Evolutionary conservation across 1,140 invertebrate species (phyloP).

Genomic region (Conus betulinus): DNA sequence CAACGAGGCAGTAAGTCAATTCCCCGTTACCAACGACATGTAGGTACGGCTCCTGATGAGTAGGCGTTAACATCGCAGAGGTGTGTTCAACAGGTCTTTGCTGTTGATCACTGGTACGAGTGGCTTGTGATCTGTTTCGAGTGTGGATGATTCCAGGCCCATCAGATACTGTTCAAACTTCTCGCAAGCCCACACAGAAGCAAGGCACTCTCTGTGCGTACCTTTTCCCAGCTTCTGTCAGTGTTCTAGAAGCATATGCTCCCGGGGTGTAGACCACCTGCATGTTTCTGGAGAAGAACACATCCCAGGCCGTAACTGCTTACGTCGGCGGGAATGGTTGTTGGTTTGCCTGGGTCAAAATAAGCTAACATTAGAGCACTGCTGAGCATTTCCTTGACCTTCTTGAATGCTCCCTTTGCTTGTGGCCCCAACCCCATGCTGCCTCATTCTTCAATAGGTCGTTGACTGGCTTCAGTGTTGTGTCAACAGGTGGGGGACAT

Average conservation of each 20-base stretch:
- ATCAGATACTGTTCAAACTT: no score
- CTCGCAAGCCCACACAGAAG: no score
- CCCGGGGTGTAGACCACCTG: conserved; percentile 60
- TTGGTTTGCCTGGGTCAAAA: conserved; percentile 29
- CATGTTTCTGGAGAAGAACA: no score
- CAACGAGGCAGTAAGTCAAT: no score
- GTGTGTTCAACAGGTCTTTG: no score
- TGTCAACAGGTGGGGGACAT: conserved; percentile 30
- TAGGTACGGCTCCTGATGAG: no score
- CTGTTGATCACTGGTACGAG: no score
- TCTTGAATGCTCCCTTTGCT: conserved; percentile 26
- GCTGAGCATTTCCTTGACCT: conserved; percentile 24
- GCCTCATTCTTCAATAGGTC: conserved; percentile 35
- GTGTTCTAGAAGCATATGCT: conserved; percentile 74
- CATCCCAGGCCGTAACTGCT: conserved; percentile 50
- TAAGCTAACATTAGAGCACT: conserved; percentile 30
- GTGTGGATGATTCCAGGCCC: no score
- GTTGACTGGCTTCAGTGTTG: conserved; percentile 24
- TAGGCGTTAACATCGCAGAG: conserved; percentile 45
- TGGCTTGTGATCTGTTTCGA: no score
- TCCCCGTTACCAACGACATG: no score
- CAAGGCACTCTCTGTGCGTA: conserved; percentile 78
- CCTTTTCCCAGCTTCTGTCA: conserved; percentile 73
- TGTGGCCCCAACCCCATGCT: conserved; percentile 37
- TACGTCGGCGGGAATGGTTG: conserved; percentile 46